phyloP scores from a whole-genome alignment of 2,113 vertebrate species.

The Ivindomyrus marchei region DNA sequence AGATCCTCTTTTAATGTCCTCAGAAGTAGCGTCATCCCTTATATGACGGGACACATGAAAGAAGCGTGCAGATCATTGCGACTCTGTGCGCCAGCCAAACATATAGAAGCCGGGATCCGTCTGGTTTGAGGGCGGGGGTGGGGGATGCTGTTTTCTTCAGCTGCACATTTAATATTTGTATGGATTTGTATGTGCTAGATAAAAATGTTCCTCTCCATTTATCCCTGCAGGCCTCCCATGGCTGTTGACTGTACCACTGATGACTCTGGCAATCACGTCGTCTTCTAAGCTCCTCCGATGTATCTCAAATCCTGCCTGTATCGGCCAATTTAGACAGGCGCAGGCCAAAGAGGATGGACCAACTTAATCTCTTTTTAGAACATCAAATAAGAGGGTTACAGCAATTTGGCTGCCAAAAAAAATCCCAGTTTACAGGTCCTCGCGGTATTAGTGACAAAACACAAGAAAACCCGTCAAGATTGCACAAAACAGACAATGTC shows the following conservation, averaged over 20 bases:
- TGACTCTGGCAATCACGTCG: conserved; percentile 50
- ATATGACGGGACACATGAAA: neutral
- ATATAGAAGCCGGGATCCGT: conserved; percentile 55
- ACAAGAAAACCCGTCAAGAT: conserved; percentile 67
- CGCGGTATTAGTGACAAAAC: conserved; percentile 46
- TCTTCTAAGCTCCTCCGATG: conserved; percentile 68
- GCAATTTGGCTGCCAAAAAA: conserved; percentile 65
- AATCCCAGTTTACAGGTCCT: conserved; percentile 59
- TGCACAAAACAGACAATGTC: conserved; percentile 61
- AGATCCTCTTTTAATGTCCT: neutral
- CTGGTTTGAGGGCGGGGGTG: conserved; percentile 37
- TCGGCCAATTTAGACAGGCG: conserved; percentile 68
- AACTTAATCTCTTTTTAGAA: conserved; percentile 72
- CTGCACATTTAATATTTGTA: conserved; percentile 67
- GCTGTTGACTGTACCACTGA: conserved; percentile 69
- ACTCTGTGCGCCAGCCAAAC: conserved; percentile 17
- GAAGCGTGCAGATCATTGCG: neutral
- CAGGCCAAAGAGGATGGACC: conserved; percentile 61
- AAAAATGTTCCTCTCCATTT: conserved; percentile 67
- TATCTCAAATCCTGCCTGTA: conserved; percentile 68
- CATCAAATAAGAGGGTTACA: conserved; percentile 64
- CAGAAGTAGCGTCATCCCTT: neutral
- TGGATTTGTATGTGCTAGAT: conserved; percentile 72
- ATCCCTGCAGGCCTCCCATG: conserved; percentile 65
- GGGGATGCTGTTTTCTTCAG: neutral